Base-by-base conservation (phyloP, 2,797 vertebrate species). In the Trachops cirrhosus region DNA sequence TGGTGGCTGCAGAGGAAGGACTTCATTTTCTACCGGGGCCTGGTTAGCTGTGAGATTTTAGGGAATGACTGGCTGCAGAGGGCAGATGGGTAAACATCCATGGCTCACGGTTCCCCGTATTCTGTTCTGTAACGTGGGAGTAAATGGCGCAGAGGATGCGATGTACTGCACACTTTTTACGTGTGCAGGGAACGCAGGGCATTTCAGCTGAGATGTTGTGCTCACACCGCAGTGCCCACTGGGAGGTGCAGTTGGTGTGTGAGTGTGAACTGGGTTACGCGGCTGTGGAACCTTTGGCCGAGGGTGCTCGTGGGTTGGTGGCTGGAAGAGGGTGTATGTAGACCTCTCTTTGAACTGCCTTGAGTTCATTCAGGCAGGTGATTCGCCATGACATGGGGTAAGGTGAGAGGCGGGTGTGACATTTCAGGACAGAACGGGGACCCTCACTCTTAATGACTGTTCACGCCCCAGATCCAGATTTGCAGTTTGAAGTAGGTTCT, bases 361-460 rank as follows among this genome's bases (percentile, higher is more conserved):
- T 85, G 19, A n/a, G 29, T 75, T 89, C 89, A 89, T 67, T 92
- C 94, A 95, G 86, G 75, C 84, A 86, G 57, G 77, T 93, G 94
- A 94, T 70, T 89, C 2, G 70, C 52, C 64, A 80, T 86, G 89
- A 79, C 74, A 21, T 4, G 57, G 62, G 73, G 46, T 54, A n/a
- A 32, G 62, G 77, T 32, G 75, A 54, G 41, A 71, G 37, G n/a
- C 74, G 22, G 73, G 37, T 9, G 0, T 86, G 62, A 44, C 26
- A 37, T 94, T 85, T 91, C 82, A 77, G 86, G 46, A 44, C 16
- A 21, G 84, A 87, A 37, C 6, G 16, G 32, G 52, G 29, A 22
- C 37, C 74, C 82, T 59, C 41, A 24, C 46, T 39, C 0, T 44
- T n/a, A 8, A 21, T 24, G 48, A 78, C 32, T 37, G 9, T 90